These are phyloP conservation scores for Caenorhabditis wallacei DNA, from an alignment of 2,888 invertebrate species.

Conservation along the genomic window DNA sequence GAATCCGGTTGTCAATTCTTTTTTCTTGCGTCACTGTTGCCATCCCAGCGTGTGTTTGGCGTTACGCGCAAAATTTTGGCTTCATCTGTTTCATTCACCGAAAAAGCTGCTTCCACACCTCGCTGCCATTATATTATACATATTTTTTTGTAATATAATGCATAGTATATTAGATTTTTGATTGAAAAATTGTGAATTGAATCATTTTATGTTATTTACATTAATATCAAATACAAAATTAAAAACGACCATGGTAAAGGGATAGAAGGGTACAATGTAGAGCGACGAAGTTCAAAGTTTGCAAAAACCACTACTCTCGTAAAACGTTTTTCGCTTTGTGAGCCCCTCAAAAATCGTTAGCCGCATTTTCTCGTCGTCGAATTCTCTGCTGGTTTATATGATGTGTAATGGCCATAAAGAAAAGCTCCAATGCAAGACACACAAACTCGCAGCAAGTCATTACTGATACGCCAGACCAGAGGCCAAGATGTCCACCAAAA, in stretches of 20 bases:
- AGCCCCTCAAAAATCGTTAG: slow-evolving; percentile 50
- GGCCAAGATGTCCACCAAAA: slow-evolving; percentile 81
- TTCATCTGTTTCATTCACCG: slow-evolving; percentile 30
- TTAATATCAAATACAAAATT: too few relatives aligned
- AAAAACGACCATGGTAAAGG: too few relatives aligned
- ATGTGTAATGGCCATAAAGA: slow-evolving; percentile 76
- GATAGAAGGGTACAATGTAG: too few relatives aligned
- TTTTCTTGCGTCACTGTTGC: slow-evolving; percentile 54
- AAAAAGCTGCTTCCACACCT: slow-evolving; percentile 14
- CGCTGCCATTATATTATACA: neutral
- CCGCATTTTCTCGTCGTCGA: slow-evolving; percentile 33
- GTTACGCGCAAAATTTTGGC: slow-evolving; percentile 33
- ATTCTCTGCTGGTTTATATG: slow-evolving; percentile 60
- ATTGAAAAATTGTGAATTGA: too few relatives aligned
- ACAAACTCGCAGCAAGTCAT: slow-evolving; percentile 81
- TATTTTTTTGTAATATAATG: neutral
- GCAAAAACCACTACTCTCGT: neutral
- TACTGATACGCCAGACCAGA: slow-evolving; percentile 81
- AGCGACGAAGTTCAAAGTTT: neutral
- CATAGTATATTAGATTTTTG: neutral
- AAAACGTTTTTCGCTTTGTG: neutral
- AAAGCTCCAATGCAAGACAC: slow-evolving; percentile 74
- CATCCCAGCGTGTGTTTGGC: slow-evolving; percentile 43
- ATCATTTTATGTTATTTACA: too few relatives aligned
- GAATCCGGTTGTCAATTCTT: slow-evolving; percentile 57